Conservation (phyloP, 2,888 invertebrate genomes). For the Chironomus riparius region DNA sequence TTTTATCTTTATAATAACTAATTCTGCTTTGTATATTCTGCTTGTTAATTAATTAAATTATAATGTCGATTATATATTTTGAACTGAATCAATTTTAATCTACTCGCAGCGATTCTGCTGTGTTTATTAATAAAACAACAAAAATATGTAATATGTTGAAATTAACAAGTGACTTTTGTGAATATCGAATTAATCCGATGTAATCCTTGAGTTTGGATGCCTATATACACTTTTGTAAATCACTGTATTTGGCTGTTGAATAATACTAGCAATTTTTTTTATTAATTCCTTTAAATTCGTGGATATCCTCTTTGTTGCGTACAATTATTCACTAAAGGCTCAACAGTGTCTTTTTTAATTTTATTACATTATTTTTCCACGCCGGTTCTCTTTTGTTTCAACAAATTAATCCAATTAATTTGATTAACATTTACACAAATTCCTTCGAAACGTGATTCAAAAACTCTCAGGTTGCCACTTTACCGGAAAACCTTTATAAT, state of each 20-base stretch:
- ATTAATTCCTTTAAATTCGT: background rate
- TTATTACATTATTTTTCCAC: background rate
- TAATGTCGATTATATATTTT: background rate
- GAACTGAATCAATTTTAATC: background rate
- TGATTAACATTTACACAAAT: constrained; percentile 24
- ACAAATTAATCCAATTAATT: constrained; percentile 26
- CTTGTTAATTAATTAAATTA: background rate
- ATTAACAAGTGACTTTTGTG: constrained; percentile 2
- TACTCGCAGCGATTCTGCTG: background rate
- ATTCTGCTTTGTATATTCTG: background rate
- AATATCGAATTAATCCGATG: background rate
- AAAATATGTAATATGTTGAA: background rate
- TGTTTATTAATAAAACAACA: too few relatives aligned
- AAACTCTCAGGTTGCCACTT: background rate
- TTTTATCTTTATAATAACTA: too few relatives aligned
- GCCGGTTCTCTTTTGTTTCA: constrained; percentile 2
- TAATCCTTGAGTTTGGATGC: background rate
- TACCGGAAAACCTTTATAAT: constrained; percentile 19
- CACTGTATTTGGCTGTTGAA: background rate
- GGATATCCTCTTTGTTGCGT: background rate
- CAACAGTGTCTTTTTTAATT: background rate
- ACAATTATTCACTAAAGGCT: background rate
- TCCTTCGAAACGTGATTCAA: background rate
- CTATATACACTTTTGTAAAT: background rate
- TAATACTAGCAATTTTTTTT: background rate